Conservation (phyloP, 2,888 invertebrate genomes). For the Scaptomyza flava region DNA sequence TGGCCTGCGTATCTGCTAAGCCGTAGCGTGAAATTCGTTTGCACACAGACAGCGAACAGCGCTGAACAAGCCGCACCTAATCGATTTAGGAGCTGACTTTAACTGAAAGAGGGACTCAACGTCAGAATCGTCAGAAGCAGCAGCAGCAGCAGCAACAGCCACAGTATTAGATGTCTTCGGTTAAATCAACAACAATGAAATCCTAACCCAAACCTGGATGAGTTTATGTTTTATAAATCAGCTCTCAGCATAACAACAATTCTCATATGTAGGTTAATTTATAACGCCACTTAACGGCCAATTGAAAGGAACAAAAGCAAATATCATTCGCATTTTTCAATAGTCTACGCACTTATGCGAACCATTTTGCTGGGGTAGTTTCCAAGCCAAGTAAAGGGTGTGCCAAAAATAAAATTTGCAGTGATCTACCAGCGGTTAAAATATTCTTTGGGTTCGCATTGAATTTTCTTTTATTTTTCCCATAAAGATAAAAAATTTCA, state of each 20-base stretch:
- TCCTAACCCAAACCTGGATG: slow-evolving; percentile 3
- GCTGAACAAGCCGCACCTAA: slow-evolving; percentile 73
- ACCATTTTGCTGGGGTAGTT: neutral
- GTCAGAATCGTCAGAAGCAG: slow-evolving; percentile 5
- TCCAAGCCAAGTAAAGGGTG: neutral
- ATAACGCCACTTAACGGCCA: slow-evolving; percentile 6
- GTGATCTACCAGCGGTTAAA: neutral
- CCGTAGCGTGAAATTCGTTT: slow-evolving; percentile 66
- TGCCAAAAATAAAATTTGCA: no score
- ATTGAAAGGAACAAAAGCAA: slow-evolving; percentile 6
- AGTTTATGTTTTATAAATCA: slow-evolving; percentile 9
- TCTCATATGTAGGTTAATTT: slow-evolving; percentile 7
- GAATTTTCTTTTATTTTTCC: no score
- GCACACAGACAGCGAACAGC: slow-evolving; percentile 45
- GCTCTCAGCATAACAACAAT: neutral
- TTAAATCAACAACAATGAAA: slow-evolving; percentile 24
- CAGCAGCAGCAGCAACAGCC: neutral
- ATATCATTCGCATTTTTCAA: neutral
- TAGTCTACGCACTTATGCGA: neutral
- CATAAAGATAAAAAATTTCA: no score
- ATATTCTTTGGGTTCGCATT: no score
- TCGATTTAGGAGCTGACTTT: slow-evolving; percentile 58
- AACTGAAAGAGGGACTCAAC: slow-evolving; percentile 1
- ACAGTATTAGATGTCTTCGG: slow-evolving; percentile 38
- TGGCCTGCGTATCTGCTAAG: slow-evolving; percentile 49